These are phyloP conservation scores for Melopsittacus undulatus DNA, from an alignment of 2,797 vertebrate species.

Conservation along the genomic window DNA sequence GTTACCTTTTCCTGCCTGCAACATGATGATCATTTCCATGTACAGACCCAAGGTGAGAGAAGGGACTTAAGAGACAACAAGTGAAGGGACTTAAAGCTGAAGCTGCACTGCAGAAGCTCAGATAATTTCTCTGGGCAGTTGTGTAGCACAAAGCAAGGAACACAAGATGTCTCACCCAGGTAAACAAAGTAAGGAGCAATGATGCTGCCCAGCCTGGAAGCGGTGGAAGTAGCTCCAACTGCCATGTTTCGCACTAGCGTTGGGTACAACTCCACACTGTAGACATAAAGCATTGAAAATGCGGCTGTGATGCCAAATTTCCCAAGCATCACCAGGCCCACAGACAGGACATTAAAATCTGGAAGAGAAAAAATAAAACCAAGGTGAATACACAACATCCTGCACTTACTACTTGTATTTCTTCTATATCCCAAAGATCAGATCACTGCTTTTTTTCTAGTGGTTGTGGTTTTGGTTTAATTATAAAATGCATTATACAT, in stretches of 20 bases:
- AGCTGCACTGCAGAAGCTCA: neutral
- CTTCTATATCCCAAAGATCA: neutral
- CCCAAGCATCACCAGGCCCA: constrained; percentile 86
- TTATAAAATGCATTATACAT: neutral
- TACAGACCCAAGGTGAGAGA: neutral
- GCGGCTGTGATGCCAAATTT: constrained; percentile 92
- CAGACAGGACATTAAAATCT: constrained; percentile 74
- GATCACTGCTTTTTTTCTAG: neutral
- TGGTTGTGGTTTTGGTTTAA: neutral
- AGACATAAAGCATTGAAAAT: constrained; percentile 92
- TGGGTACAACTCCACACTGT: constrained; percentile 91
- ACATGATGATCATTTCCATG: neutral
- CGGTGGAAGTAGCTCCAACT: constrained; percentile 88
- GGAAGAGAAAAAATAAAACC: constrained; percentile 8
- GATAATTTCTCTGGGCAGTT: neutral
- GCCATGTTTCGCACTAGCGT: constrained; percentile 89
- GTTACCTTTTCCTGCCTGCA: neutral
- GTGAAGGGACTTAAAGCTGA: neutral
- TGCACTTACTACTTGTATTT: neutral
- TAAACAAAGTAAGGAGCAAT: constrained; percentile 91
- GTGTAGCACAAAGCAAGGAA: neutral
- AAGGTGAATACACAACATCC: neutral
- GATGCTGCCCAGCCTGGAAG: constrained; percentile 91
- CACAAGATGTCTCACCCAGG: constrained; percentile 76
- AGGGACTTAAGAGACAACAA: neutral